Base-by-base conservation (phyloP, 92 coral and sea anemone genomes). In the Nematostella vectensis region DNA sequence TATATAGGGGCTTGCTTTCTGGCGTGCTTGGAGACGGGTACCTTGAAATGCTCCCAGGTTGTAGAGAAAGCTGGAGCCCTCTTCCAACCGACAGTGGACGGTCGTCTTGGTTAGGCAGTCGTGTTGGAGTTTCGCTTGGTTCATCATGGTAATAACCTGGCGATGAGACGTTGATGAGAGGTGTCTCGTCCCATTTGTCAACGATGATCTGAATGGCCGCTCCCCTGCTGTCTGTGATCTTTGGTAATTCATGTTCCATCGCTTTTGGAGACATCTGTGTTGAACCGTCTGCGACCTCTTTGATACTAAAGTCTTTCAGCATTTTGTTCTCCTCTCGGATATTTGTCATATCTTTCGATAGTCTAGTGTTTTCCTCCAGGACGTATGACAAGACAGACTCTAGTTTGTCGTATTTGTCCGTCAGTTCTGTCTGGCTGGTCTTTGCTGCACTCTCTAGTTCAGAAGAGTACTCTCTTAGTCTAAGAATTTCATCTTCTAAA, bases 241-340 rank as follows among this genome's bases (percentile, higher is more conserved):
- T 38, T 16, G 75, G 72, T 16, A 58, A 52, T 48, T 80, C 88
- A 13, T 80, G 80, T 25, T 85, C 94, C 31, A 77, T 69, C 27
- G 76, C 61, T 48, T 70, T 65, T 22, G 94, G 94, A 16, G 88
- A 80, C 24, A 79, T 65, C 56, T 85, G 94, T 21, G 94, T 85
- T 22, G 60, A 75, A 29, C 73, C 74, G 54, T 85, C 94, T 15
- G 79, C 83, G 24, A 85, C 69, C 55, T 85, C 94, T 52, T 65
- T 60, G 30, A 85, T 85, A 62, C 75, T 80, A 53, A 61, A 70
- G 29, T 69, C 65, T 44, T 77, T 77, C 29, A 85, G 75, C 76
- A 65, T 75, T 22, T 62, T 54, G 63, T 75, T 80, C 58, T 85
- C 88, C 45, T 83, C 80, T 19, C 78, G 78, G 8, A 85, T 69